phyloP scores from a whole-genome alignment of 2,797 vertebrate genomes.

The Arremon aurantiirostris region DNA sequence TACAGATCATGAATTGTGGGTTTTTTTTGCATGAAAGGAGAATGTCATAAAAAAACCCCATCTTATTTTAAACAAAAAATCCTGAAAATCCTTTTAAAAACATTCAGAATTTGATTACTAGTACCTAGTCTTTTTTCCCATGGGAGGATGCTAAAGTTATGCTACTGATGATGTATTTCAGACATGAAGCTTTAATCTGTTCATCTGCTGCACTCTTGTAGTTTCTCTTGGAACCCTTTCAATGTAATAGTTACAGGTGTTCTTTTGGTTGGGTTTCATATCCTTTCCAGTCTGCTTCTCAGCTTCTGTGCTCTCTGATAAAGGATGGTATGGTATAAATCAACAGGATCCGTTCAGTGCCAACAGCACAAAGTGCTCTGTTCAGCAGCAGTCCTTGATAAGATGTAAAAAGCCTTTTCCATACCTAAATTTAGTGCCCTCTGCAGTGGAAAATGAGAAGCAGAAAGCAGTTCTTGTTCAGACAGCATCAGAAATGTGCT shows the following conservation, averaged over 20 bases:
- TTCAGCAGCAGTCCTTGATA: neutral
- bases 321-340: neutral
- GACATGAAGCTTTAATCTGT: neutral
- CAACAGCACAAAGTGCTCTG: neutral
- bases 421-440: neutral
- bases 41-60: rapidly evolving
- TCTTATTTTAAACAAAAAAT: neutral
- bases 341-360: neutral
- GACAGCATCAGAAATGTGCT: neutral
- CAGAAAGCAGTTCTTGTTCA: neutral
- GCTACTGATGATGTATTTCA: neutral
- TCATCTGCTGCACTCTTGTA: neutral
- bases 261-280: neutral
- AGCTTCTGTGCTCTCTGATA: neutral
- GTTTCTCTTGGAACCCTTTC: neutral
- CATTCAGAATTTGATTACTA: neutral
- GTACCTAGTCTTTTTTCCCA: neutral
- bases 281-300: neutral
- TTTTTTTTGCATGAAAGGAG: neutral
- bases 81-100: neutral
- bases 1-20: neutral
- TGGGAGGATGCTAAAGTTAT: neutral
- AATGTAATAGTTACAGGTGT: neutral
- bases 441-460: neutral
- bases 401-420: neutral